Conservation (phyloP, 2,797 vertebrate species). For the Halcyon chelicuti region DNA sequence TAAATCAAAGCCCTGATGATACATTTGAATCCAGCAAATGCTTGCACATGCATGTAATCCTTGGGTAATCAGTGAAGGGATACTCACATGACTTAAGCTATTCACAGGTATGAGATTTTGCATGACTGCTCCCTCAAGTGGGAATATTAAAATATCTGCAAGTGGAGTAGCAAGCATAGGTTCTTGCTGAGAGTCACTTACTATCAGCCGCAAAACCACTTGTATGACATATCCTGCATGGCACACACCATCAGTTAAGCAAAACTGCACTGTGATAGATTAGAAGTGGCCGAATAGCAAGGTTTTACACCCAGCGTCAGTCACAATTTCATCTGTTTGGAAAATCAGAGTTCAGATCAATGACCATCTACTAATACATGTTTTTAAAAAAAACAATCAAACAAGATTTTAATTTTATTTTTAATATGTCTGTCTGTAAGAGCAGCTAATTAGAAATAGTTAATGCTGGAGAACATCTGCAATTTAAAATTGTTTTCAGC, state of each 20-base stretch:
- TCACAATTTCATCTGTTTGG: not conserved
- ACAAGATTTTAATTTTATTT: constrained; percentile 40
- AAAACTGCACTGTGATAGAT: not conserved
- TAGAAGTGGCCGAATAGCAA: not conserved
- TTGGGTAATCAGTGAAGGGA: not conserved
- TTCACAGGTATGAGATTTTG: not conserved
- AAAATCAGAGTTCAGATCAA: not conserved
- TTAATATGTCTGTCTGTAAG: constrained; percentile 12
- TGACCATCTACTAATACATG: not conserved
- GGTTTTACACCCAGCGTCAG: not conserved
- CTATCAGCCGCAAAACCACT: not conserved
- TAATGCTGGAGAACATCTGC: constrained; percentile 68
- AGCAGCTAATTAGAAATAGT: constrained; percentile 75
- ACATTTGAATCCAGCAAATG: not conserved
- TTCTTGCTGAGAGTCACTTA: not conserved
- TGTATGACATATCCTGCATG: not conserved
- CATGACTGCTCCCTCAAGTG: constrained; percentile 4
- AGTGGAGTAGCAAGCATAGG: not conserved
- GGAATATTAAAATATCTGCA: not conserved
- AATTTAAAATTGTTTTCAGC: constrained; percentile 71
- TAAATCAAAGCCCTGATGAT: not conserved
- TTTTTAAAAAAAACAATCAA: not conserved
- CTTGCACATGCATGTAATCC: not conserved
- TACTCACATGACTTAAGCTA: not conserved
- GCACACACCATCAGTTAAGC: not conserved